A percentile compares a stretch with the other conserved stretches of the same genome.
phyloP scores from a whole-genome alignment of 2,797 vertebrate genomes.

The Balearica regulorum region DNA sequence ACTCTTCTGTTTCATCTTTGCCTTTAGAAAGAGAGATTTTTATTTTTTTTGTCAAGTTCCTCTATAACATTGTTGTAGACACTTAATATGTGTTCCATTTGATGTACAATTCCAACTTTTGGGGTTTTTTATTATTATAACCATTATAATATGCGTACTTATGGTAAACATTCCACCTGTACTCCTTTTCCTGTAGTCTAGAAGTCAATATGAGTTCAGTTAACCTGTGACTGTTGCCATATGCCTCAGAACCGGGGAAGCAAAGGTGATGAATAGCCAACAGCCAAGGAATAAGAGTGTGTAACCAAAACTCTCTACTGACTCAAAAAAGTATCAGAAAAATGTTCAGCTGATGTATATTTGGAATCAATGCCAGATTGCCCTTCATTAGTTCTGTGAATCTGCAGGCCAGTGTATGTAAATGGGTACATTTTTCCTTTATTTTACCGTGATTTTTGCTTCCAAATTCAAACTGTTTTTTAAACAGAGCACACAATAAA shows the following conservation, averaged over 20 bases:
- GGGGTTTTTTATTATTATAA: not conserved
- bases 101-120: not conserved
- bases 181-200: not conserved
- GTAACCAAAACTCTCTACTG: not conserved
- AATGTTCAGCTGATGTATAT: not conserved
- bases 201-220: not conserved
- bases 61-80: not conserved
- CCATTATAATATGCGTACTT: not conserved
- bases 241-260: not conserved
- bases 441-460: not conserved
- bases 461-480: not conserved
- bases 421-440: rapidly evolving
- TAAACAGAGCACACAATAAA: not conserved
- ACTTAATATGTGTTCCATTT: not conserved
- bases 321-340: not conserved
- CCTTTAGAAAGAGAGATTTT: not conserved
- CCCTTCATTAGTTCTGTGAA: not conserved
- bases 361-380: not conserved
- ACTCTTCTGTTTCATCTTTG: not conserved
- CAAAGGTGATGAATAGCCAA: not conserved
- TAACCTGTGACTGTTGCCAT: not conserved
- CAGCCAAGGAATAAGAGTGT: not conserved
- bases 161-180: not conserved
- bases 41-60: not conserved
- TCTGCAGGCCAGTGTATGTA: not conserved